Evolutionary conservation across 2,797 vertebrate species (phyloP).

Genomic region (Eidolon dupreanum): DNA sequence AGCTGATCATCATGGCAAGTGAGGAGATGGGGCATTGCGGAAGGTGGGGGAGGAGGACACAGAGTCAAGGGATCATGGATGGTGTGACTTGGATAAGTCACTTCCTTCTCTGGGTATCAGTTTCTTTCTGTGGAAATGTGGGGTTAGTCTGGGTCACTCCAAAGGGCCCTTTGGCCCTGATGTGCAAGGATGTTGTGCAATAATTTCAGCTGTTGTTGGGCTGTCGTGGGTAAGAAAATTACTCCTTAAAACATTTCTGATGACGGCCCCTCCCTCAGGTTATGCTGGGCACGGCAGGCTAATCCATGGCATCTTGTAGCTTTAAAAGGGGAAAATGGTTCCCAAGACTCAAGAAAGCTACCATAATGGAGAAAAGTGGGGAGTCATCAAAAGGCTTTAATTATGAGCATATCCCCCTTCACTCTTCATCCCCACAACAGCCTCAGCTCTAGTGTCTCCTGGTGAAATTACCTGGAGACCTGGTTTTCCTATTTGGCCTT

Average conservation of each 20-base stretch:
- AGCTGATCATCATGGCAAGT: background rate
- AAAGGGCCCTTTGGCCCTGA: background rate
- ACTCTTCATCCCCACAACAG: no score
- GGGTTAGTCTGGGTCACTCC: background rate
- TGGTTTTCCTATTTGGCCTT: background rate
- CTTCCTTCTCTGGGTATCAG: background rate
- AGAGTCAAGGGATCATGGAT: accelerated
- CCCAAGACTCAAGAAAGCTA: background rate
- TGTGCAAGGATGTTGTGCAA: background rate
- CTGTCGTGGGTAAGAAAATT: background rate
- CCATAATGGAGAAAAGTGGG: background rate
- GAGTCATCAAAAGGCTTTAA: background rate
- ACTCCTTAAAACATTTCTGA: background rate
- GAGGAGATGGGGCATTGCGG: accelerated
- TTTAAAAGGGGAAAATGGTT: background rate
- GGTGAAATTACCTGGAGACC: background rate
- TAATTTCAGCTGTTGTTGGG: background rate
- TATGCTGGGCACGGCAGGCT: no score
- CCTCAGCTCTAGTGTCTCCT: background rate
- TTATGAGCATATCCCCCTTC: background rate
- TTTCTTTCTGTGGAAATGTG: background rate
- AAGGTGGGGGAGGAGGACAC: background rate
- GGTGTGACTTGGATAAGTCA: background rate
- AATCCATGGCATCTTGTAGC: background rate
- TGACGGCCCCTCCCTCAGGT: background rate